Evolutionary conservation across 2,888 invertebrate genomes (phyloP), one percentile per base, ranked within the genome.

Genomic region (Drosophila phalerata): DNA sequence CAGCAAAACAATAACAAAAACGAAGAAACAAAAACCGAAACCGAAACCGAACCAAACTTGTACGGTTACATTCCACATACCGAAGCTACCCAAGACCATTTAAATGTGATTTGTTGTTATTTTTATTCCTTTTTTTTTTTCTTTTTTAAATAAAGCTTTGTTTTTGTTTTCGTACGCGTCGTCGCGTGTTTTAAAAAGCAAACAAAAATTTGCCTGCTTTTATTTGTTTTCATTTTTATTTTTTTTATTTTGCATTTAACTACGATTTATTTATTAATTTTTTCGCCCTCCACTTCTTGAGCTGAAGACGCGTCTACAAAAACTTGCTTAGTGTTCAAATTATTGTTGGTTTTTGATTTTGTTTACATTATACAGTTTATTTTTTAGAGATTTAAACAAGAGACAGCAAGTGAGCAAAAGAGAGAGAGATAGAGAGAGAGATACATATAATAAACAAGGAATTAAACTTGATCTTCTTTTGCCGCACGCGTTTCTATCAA

Each of bases 401-500:
- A 40, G 42, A 53, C 17, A 45, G 9, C 45, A 13, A 45, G 28
- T 25, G 30, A 42, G 32, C 34, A 3, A 61, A 10, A 51, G 32
- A 32, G 42, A 55, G 30, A 43, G 25, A 32, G 8, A 51, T n/a
- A 58, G 19, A 34, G 37, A 51, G 28, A 65, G 19, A 34, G 37
- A 43, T 40, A 56, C 10, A 34, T 10, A 52, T 34, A 28, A 13
- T 45, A 19, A 73, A 40, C 37, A 63, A 78, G 74, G 74, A 77
- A 74, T 66, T 47, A 17, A 74, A 69, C 60, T 62, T 69, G 79
- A 74, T 78, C 65, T 69, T 77, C 58, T 60, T 78, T 63, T 74
- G 53, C 66, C 52, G 70, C 74, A 78, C 79, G 79, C 74, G 65
- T 69, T 49, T 53, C 70, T 51, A 74, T 60, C 76, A 77, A 77